Evolutionary conservation across 2,888 invertebrate species (phyloP).

Genomic region (Plagiodera versicolora): DNA sequence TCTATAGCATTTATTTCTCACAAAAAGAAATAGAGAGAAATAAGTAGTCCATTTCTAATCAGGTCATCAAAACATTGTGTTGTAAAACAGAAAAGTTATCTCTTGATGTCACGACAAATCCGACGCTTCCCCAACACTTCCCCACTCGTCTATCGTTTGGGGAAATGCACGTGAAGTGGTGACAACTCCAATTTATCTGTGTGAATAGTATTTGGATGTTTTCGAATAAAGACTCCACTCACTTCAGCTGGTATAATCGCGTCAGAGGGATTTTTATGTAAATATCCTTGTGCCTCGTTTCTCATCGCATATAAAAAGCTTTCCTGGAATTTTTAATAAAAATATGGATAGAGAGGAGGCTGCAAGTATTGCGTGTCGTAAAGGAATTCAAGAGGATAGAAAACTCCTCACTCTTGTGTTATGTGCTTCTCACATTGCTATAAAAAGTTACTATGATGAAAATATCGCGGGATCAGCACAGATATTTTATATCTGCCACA

Average conservation of each 20-base stretch:
- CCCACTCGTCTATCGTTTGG: no score
- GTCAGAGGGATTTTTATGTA: slow-evolving; percentile 7
- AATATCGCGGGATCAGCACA: not conserved
- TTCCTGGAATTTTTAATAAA: slow-evolving; percentile 8
- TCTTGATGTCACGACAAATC: not conserved
- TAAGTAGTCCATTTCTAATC: no score
- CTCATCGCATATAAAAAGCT: slow-evolving; percentile 3
- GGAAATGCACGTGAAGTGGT: not conserved
- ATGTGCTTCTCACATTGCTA: not conserved
- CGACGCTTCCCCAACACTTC: not conserved
- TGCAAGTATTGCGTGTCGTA: slow-evolving; percentile 5
- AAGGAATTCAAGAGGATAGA: not conserved
- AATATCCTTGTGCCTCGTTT: not conserved
- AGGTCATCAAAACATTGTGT: no score
- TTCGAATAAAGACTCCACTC: not conserved
- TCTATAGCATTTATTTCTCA: no score
- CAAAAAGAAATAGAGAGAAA: no score
- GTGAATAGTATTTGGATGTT: not conserved
- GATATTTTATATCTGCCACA: no score
- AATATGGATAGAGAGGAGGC: slow-evolving; percentile 2
- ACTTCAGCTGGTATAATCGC: slow-evolving; percentile 3
- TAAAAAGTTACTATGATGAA: not conserved
- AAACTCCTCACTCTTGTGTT: not conserved
- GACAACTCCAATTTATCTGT: not conserved
- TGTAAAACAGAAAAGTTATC: not conserved